A percentile compares a stretch with the other conserved stretches of the same genome.
phyloP scores from a whole-genome alignment of 2,113 vertebrate genomes.

The Callipepla californica region DNA sequence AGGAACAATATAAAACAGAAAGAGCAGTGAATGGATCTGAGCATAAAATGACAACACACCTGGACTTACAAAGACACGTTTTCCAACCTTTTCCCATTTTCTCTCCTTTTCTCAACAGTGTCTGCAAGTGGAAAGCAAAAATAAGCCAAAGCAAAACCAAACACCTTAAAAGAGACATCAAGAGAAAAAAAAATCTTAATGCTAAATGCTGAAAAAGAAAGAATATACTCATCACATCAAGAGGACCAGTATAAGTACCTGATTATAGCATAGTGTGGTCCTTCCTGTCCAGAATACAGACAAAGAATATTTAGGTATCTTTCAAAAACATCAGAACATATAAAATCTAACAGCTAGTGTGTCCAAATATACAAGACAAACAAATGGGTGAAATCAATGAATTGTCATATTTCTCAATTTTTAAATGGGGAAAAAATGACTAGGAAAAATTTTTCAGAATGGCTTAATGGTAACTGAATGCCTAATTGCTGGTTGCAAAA shows the following conservation, averaged over 20 bases:
- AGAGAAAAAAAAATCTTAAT: neutral
- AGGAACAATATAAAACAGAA: slow-evolving; percentile 55
- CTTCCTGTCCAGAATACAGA: neutral
- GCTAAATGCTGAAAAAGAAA: neutral
- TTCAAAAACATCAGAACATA: neutral
- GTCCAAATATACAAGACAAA: neutral
- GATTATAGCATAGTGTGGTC: neutral
- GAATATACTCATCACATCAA: neutral
- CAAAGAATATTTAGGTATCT: neutral
- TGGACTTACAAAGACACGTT: neutral
- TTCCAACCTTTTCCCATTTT: neutral
- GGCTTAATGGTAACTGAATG: neutral
- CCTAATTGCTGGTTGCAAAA: neutral
- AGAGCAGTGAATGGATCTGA: neutral
- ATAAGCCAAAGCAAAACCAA: neutral
- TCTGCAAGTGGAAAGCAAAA: neutral
- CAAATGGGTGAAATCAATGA: neutral
- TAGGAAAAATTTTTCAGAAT: neutral
- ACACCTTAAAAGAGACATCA: neutral
- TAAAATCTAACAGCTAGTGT: neutral
- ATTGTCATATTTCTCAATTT: neutral
- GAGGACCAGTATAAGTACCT: neutral
- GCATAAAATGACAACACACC: slow-evolving; percentile 39
- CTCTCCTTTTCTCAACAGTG: neutral
- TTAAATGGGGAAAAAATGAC: neutral